A percentile compares a stretch with the other conserved stretches of the same genome.
Conservation (phyloP, 2,888 invertebrate species). For the Cecidostiba fungosa region DNA sequence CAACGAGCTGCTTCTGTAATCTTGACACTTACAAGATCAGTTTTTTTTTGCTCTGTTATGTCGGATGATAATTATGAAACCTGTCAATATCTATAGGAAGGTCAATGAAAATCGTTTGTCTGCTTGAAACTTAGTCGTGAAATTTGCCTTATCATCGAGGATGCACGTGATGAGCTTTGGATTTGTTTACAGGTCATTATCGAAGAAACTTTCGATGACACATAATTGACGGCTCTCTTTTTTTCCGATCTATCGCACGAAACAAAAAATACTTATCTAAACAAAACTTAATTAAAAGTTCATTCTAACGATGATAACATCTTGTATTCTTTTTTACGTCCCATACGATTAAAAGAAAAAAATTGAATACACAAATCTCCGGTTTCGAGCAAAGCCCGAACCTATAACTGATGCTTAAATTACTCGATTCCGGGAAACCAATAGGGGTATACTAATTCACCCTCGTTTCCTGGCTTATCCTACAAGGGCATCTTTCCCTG, state of each 20-base stretch:
- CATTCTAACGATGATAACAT: background rate
- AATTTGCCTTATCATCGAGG: background rate
- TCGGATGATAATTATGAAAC: conserved; percentile 35
- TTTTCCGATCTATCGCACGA: background rate
- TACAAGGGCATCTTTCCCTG: conserved; percentile 10
- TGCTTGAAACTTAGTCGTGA: background rate
- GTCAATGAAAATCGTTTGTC: conserved; percentile 17
- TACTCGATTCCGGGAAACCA: conserved; percentile 33
- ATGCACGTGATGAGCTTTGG: background rate
- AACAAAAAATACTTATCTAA: too few relatives aligned
- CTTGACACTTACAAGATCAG: background rate
- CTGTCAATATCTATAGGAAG: conserved; percentile 6
- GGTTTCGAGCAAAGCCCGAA: conserved; percentile 12
- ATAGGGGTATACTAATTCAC: background rate
- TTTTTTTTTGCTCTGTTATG: background rate
- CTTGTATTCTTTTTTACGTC: too few relatives aligned
- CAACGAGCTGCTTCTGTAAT: background rate
- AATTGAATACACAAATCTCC: conserved; percentile 4
- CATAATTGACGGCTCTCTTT: background rate
- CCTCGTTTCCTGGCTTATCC: conserved; percentile 15
- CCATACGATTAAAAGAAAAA: background rate
- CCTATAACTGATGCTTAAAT: conserved; percentile 1
- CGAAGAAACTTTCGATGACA: background rate
- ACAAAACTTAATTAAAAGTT: background rate
- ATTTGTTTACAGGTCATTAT: background rate